Evolutionary conservation across 1,140 invertebrate genomes (phyloP), one percentile per base, ranked within the genome.

Genomic region (Drosophila melanogaster): DNA sequence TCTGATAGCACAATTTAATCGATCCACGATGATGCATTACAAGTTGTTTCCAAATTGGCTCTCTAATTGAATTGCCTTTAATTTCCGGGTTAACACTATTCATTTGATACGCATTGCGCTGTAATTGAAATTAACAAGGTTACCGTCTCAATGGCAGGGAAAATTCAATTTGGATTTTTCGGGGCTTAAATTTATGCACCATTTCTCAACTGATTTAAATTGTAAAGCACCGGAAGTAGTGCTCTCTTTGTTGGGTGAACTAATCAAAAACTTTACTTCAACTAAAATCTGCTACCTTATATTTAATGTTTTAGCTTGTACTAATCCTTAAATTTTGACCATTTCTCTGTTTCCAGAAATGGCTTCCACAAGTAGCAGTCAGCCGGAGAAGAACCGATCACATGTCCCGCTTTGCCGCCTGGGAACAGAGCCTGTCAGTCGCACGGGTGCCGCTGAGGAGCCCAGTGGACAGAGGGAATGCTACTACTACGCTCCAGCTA

Each of bases 321-420:
- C 47, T 59, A 44, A 64, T 51, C 26, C 11, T 5, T 37, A 38
- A 40, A 15, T 38, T 71, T 67, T 19, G 19, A 26, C 24, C 14
- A 30, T 6, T 4, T 35, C 37, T 47, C 66, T 54, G 30, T 44
- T 87, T 85, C 15, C 62, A 90, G 86, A 85, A 90, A 90, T 90
- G 86, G 86, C 86, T 90, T 90, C 86, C 86, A 86, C 69, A 65
- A 90, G 71, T 84, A 85, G 71, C 74, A 80, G 69, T 77, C 78
- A 77, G 71, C 76, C 65, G 70, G 61, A 74, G 51, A 54, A 53
- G 73, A 77, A 44, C 66, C 44, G 59, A 69, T 58, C 76, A 79
- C 75, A 81, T 72, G 70, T 64, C 67, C 85, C 69, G 65, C 77
- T 80, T 62, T 75, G 81, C 64, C 81, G 74, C 65, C 64, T 85